Evolutionary conservation across 2,888 invertebrate genomes (phyloP), one percentile per base, ranked within the genome.

Genomic region (Cactoblastis cactorum): DNA sequence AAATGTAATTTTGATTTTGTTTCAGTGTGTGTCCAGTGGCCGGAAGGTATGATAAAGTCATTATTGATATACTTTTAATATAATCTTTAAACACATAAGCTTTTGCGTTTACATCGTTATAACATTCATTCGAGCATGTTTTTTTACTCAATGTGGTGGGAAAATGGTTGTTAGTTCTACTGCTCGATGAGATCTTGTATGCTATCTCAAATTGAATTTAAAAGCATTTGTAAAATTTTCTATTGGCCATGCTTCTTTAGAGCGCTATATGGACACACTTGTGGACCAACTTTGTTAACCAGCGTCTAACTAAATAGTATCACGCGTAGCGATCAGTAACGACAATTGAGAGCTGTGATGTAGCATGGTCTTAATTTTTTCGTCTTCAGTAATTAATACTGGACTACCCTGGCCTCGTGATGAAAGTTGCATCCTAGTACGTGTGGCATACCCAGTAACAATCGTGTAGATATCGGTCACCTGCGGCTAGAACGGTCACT

Each of bases 1-100:
- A 59, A 60, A 15, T 45, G 32, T 15, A 50, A 52, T 52, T 69
- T 67, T 74, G 77, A 81, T 80, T 78, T 90, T 93, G 93, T 94
- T 92, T 81, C 95, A 94, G 96, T 96, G 87, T 95, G 95, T 91
- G 95, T 96, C 82, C 96, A 96, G 88, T 96, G 96, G 96, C 95
- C 96, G 68, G 95, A 96, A 92, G 95, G 95, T 94, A 92, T 93
- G 93, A 90, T 62, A 58, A 59, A 56, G 59, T 56, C 62, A 61
- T 56, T 61, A 74, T 67, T 67, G 67, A 55, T 64, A 61, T n/a
- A n/a, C n/a, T n/a, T n/a, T 50, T 55, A 53, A 56, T 71, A 63
- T 64, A 70, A 69, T 62, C 59, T 65, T 22, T 41, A 34, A 70
- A 65, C 43, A 71, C 70, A 75, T 71, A 75, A 77, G 84, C 85